These are phyloP conservation scores for Synanthedon vespiformis DNA, from an alignment of 2,888 invertebrate species.

Conservation along the genomic window DNA sequence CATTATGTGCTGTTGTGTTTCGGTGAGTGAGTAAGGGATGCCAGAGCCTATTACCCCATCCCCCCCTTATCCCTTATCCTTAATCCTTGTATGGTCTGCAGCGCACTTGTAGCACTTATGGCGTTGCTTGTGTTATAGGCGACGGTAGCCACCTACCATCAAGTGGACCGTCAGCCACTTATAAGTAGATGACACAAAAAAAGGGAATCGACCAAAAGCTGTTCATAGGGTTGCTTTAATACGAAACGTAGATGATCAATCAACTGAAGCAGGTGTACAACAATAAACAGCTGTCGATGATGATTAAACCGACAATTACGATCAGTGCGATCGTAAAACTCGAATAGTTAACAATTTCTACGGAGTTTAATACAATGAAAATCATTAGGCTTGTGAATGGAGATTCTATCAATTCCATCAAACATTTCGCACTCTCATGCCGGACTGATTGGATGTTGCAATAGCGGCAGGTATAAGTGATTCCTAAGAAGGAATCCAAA, in stretches of 20 bases:
- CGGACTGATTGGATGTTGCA: slow-evolving; percentile 10
- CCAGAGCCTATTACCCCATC: no score
- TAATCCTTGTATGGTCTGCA: no score
- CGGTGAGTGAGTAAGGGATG: no score
- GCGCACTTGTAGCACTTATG: no score
- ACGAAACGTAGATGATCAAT: slow-evolving; percentile 15
- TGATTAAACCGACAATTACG: slow-evolving; percentile 29
- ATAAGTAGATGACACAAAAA: no score
- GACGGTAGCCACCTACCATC: no score
- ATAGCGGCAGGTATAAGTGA: no score
- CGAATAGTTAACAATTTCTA: slow-evolving; percentile 14
- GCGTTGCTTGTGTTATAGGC: no score
- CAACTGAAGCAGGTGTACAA: slow-evolving; percentile 30
- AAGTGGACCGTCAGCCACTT: no score
- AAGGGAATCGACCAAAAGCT: slow-evolving; percentile 2
- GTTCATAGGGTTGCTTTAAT: slow-evolving; percentile 11
- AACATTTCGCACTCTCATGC: slow-evolving; percentile 11
- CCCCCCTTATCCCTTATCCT: no score
- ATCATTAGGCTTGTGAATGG: slow-evolving; percentile 3
- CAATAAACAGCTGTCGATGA: slow-evolving; percentile 24
- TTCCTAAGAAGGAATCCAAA: no score
- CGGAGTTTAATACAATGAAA: slow-evolving; percentile 7
- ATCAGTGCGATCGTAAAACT: slow-evolving; percentile 27
- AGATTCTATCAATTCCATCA: slow-evolving; percentile 11
- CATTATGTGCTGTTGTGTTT: no score